These are phyloP conservation scores for Paratilapia polleni DNA, from an alignment of 2,113 vertebrate genomes.

Conservation along the genomic window DNA sequence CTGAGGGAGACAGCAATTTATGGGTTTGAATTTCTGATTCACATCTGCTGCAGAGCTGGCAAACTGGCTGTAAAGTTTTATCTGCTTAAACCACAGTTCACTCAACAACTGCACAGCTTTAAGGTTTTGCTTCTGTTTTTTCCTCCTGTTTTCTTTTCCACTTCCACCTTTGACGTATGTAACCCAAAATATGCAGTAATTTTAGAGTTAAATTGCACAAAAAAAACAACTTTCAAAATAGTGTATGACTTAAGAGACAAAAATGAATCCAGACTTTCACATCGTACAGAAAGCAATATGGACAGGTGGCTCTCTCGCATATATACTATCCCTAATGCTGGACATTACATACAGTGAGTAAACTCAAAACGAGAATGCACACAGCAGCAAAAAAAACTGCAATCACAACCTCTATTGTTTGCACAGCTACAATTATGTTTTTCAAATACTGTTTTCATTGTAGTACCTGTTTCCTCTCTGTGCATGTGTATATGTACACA, in stretches of 20 bases:
- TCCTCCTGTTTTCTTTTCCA: neutral
- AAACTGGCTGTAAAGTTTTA: neutral
- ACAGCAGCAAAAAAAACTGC: neutral
- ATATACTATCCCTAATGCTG: neutral
- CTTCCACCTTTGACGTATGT: no score
- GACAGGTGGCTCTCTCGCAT: neutral
- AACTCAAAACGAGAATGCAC: neutral
- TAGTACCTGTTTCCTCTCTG: slow-evolving; percentile 27
- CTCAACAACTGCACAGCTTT: neutral
- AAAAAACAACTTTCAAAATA: neutral
- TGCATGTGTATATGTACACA: slow-evolving; percentile 24
- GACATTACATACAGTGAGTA: neutral
- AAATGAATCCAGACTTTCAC: neutral
- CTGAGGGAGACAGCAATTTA: neutral
- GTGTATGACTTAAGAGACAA: neutral
- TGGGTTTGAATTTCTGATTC: neutral
- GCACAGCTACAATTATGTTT: neutral
- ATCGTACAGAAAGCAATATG: neutral
- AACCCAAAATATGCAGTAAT: neutral
- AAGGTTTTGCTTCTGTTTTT: neutral
- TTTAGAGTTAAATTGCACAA: neutral
- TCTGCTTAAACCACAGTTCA: neutral
- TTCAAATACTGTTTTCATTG: slow-evolving; percentile 3
- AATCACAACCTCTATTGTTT: slow-evolving; percentile 23
- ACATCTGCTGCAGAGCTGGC: neutral